Evolutionary conservation across 2,797 vertebrate genomes (phyloP), one percentile per base, ranked within the genome.

Genomic region (Myioborus miniatus): DNA sequence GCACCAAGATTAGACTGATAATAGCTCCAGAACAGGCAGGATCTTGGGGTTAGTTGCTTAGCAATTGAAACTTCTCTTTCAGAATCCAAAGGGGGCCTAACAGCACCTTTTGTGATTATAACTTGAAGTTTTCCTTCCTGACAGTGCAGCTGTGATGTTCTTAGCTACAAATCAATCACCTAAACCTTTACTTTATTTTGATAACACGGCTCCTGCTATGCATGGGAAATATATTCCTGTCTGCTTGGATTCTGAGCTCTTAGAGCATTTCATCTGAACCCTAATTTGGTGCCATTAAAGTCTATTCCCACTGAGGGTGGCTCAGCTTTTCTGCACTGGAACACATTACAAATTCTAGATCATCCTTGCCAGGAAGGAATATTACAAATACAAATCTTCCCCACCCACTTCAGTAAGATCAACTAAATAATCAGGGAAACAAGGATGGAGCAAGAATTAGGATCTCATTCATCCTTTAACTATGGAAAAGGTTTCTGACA

Each of bases 401-500:
- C 37, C 32, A 62, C 5, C 41, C 41, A 17, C 34, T 71, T 71
- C 59, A 71, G 8, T 23, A 76, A 62, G 21, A 68, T 44, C 26
- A 62, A 34, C 18, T 44, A 43, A 50, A 79, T 22, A 53, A 72
- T 22, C 22, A 79, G 53, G 32, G n/a, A 83, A 87, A 76, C 2
- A 12, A 22, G 10, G 24, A 12, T 37, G 26, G 72, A 44, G 32
- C 22, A 69, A 90, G 72, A 88, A 76, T 27, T 43, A 27, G 50
- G 50, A 86, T 65, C 43, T 44, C 46, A 43, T 15, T 41, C 15
- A 1, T 44, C 39, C 52, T 77, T 77, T 49, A 59, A 59, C 20
- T 16, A 46, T 0, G 0, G 59, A 32, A n/a, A 4, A 70, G 37
- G n/a, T 39, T 85, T 76, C 65, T 85, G 8, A 1, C 13, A 46